These are phyloP conservation scores for Zele albiditarsus DNA, from an alignment of 2,888 invertebrate genomes.

Conservation along the genomic window DNA sequence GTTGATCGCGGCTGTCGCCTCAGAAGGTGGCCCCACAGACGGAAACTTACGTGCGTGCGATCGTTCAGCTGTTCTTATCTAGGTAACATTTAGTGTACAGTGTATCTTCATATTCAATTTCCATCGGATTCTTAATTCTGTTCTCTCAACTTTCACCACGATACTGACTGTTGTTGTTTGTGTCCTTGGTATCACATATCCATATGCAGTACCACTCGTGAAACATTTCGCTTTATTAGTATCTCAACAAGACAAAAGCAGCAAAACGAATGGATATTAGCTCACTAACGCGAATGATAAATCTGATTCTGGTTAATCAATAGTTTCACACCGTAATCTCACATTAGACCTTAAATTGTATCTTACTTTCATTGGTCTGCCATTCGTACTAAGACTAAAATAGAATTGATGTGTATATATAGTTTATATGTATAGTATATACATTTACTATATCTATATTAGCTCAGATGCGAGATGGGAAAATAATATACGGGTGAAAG, in stretches of 20 bases:
- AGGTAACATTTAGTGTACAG: conserved; percentile 15
- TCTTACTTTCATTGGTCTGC: neutral
- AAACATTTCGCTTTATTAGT: neutral
- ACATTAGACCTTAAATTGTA: neutral
- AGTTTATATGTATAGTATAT: too few relatives aligned
- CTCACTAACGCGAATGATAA: neutral
- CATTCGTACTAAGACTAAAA: neutral
- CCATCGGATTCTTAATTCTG: neutral
- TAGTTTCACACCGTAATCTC: neutral
- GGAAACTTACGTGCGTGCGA: conserved; percentile 41
- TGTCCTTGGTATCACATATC: neutral
- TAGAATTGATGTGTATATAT: neutral
- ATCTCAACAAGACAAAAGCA: neutral
- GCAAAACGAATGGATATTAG: neutral
- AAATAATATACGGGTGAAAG: too few relatives aligned
- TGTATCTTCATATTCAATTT: conserved; percentile 5
- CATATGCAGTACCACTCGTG: neutral
- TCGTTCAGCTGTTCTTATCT: conserved; percentile 30
- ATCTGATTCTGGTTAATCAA: neutral
- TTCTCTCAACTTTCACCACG: neutral
- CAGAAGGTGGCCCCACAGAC: conserved; percentile 53
- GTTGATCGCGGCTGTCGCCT: conserved; percentile 63
- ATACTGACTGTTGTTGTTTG: neutral
- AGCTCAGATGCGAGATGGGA: too few relatives aligned
- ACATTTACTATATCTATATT: too few relatives aligned